Evolutionary conservation across 23 tunicate genomes (phyloP), one percentile per base, ranked within the genome.

Genomic region (Oikopleura vanhoeffeni): DNA sequence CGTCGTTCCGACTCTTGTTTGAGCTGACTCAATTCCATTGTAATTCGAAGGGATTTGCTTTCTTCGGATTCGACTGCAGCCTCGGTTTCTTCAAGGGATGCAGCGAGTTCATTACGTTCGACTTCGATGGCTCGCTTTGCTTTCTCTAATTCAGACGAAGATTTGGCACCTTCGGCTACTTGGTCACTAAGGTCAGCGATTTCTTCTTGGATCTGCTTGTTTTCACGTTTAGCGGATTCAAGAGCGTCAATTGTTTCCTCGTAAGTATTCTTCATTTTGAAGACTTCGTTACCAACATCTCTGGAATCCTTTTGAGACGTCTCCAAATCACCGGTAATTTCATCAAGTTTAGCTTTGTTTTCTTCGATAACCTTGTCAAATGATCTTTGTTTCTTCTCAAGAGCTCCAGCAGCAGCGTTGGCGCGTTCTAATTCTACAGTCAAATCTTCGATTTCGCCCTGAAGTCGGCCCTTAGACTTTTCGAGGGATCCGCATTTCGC

Each of bases 401-500:
- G 83, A 41, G 88, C 89, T 0, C 88, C 86, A 85, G 90, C 90
- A 24, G 89, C 88, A 67, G 94, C 91, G 76, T 93, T 93, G 60
- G 98, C 94, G 18, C 41, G 85, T 83, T 93, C 98, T 28, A 93
- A 41, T 64, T 89, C 94, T 76, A 93, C 87, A 57, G 91, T 93
- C 39, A 93, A 41, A 57, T 89, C 94, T 76, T 93, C 98, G 28
- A 93, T 86, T 90, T 93, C 98, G 41, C 90, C 90, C 34, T 87
- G 87, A 40, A 89, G 86, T 0, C 98, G 89, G 85, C 88, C 88
- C 88, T 93, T 93, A 13, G 98, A 87, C 85, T 93, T 93, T 40
- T 93, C 98, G 40, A 93, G 94, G 83, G 94, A 89, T 32, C 91
- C 98, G 87, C 98, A 93, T 75, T 93, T 93, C 1, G 98, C 98